Evolutionary conservation across 2,113 vertebrate species (phyloP).

Genomic region (Stegastes partitus): DNA sequence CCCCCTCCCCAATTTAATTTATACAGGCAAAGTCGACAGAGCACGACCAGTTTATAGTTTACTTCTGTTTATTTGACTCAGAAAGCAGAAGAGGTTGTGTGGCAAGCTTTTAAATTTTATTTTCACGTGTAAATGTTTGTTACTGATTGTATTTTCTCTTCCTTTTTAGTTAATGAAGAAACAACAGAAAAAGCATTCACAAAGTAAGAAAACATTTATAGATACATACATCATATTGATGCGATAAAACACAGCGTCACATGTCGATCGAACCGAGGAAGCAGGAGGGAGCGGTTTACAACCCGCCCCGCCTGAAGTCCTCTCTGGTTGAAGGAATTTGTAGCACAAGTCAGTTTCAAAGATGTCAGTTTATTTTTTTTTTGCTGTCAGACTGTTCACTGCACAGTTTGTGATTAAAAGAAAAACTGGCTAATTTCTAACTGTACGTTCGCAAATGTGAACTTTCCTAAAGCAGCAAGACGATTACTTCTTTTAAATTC

Average conservation of each 20-base stretch:
- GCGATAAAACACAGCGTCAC: constrained; percentile 59
- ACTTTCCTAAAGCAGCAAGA: not conserved
- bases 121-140: constrained; percentile 71
- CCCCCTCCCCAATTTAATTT: not conserved
- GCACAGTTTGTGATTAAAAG: not conserved
- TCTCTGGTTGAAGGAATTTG: not conserved
- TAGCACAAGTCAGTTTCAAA: constrained; percentile 31
- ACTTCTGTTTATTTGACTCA: not conserved
- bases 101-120: constrained; percentile 70
- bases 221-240: constrained; percentile 61
- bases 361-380: constrained; percentile 5
- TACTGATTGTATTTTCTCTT: constrained; percentile 71
- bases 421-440: not conserved
- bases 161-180: constrained; percentile 60
- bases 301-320: not conserved
- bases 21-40: not conserved
- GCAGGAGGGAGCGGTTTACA: not conserved
- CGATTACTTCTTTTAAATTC: not conserved
- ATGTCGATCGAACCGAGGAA: constrained; percentile 16
- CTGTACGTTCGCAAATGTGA: not conserved
- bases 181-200: constrained; percentile 73
- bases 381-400: not conserved
- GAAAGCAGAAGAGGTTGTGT: constrained; percentile 21
- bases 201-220: constrained; percentile 77
- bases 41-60: too few species aligned